Conservation (phyloP, 2,888 invertebrate species). For the Drosophila putrida region DNA sequence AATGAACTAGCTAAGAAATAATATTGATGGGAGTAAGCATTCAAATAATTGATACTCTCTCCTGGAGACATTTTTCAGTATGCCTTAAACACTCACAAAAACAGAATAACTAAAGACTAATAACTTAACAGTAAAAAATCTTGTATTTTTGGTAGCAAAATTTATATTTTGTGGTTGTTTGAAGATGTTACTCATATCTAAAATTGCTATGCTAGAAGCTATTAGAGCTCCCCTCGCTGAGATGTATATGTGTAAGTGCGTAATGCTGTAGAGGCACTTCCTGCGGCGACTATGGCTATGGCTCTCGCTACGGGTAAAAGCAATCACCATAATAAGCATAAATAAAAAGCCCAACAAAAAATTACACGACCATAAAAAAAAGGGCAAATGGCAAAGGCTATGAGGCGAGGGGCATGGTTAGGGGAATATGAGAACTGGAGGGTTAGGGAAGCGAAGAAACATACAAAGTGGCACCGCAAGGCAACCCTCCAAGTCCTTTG, state of each 20-base stretch:
- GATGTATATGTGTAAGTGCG: constrained; percentile 33
- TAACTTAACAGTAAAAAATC: too few relatives aligned
- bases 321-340: constrained; percentile 79
- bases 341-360: constrained; percentile 74
- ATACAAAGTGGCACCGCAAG: constrained; percentile 55
- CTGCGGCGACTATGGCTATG: constrained; percentile 34
- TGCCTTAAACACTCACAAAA: too few relatives aligned
- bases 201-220: background rate
- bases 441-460: constrained; percentile 2
- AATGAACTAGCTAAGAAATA: too few relatives aligned
- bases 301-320: constrained; percentile 50
- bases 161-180: too few relatives aligned
- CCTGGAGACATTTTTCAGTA: too few relatives aligned
- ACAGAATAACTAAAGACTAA: too few relatives aligned
- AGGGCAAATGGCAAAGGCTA: constrained; percentile 53
- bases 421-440: background rate
- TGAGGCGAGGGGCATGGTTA: background rate
- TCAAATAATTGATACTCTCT: too few relatives aligned
- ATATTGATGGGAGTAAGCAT: too few relatives aligned
- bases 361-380: constrained; percentile 77
- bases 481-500: constrained; percentile 45
- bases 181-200: too few relatives aligned
- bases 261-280: constrained; percentile 39
- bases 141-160: too few relatives aligned
- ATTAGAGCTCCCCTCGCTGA: constrained; percentile 1